These are phyloP conservation scores for Melieria omissa DNA, from an alignment of 2,888 invertebrate species.

Conservation along the genomic window DNA sequence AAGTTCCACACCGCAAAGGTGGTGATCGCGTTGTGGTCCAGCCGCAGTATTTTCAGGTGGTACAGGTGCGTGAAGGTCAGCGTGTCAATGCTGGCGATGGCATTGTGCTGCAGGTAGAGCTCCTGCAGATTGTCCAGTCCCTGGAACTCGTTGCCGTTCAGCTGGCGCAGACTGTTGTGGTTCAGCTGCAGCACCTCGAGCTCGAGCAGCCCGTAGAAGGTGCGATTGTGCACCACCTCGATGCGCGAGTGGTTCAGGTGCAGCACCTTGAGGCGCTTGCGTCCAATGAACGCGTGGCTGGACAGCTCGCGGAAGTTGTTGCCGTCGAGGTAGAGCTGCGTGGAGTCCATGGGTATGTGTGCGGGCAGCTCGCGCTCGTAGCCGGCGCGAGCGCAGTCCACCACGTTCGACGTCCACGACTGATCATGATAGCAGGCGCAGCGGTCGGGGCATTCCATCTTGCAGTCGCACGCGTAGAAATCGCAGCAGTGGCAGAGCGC, in stretches of 20 bases:
- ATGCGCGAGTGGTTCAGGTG: constrained; percentile 91
- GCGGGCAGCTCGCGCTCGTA: constrained; percentile 85
- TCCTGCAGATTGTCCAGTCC: constrained; percentile 85
- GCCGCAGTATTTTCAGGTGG: constrained; percentile 83
- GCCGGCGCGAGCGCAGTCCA: constrained; percentile 86
- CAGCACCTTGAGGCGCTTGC: constrained; percentile 87
- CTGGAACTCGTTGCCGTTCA: constrained; percentile 86
- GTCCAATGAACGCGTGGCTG: constrained; percentile 93
- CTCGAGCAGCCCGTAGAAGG: constrained; percentile 87
- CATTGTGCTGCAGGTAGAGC: constrained; percentile 87
- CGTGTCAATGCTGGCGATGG: constrained; percentile 84
- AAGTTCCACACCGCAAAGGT: constrained; percentile 84
- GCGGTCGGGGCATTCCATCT: constrained; percentile 93
- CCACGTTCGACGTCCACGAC: constrained; percentile 92
- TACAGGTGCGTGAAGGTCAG: constrained; percentile 85
- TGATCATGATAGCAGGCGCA: constrained; percentile 96
- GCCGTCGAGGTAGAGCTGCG: constrained; percentile 92
- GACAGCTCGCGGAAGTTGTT: constrained; percentile 88
- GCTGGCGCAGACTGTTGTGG: constrained; percentile 82
- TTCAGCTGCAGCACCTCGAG: constrained; percentile 86
- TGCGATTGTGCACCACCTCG: constrained; percentile 85
- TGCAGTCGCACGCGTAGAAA: constrained; percentile 96
- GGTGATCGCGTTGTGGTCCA: constrained; percentile 85
- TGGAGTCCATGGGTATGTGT: constrained; percentile 94
- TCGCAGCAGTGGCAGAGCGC: constrained; percentile 96